Conservation (phyloP, 2,888 invertebrate species). For the Ommatoiulus sabulosus region DNA sequence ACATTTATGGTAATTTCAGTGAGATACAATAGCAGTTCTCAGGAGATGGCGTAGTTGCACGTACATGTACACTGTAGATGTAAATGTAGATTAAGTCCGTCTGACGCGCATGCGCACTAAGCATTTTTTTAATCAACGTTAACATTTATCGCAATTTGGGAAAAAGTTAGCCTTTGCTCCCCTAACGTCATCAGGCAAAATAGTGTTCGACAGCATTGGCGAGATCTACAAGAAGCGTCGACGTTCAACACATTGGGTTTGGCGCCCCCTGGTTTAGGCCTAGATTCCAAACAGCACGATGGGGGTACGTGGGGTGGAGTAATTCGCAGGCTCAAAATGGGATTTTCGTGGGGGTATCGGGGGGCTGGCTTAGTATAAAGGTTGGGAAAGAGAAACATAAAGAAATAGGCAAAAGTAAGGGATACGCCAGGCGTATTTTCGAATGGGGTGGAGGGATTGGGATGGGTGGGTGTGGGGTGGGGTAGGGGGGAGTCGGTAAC, state of each 20-base stretch:
- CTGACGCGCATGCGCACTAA: no score
- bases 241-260: not conserved
- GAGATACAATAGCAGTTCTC: no score
- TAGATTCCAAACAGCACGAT: not conserved
- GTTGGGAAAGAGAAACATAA: constrained; percentile 47
- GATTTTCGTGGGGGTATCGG: not conserved
- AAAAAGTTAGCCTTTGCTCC: not conserved
- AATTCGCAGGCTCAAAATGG: not conserved
- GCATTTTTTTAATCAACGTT: no score
- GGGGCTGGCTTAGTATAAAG: constrained; percentile 37
- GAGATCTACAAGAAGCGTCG: not conserved
- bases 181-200: not conserved
- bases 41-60: no score
- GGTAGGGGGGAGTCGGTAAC: not conserved
- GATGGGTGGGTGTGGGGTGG: not conserved
- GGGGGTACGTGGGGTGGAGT: not conserved
- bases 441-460: not conserved
- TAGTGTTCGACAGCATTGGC: not conserved
- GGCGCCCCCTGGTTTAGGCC: not conserved
- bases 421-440: not conserved
- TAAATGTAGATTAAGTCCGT: no score
- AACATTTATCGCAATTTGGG: no score
- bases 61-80: no score
- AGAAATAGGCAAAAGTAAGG: constrained; percentile 39
- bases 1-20: no score